These are phyloP conservation scores for Neotoxoptera formosana DNA, from an alignment of 1,140 invertebrate species.

Conservation along the genomic window DNA sequence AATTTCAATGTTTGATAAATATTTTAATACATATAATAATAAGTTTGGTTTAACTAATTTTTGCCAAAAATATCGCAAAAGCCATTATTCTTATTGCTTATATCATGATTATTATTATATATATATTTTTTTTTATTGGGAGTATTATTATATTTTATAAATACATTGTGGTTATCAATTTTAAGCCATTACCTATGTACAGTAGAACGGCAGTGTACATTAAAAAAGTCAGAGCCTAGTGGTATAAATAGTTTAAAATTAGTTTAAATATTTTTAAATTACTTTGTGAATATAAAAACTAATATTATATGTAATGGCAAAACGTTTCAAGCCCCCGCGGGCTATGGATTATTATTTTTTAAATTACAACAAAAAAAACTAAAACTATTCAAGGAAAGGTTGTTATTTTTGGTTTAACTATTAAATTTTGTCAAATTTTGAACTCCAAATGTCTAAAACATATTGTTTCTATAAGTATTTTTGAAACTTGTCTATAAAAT, in stretches of 20 bases:
- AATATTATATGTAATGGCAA: too few species aligned
- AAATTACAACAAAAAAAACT: not conserved
- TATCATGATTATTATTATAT: too few species aligned
- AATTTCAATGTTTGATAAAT: not conserved
- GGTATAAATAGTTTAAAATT: not conserved
- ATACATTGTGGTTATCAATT: not conserved
- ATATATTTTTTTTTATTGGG: too few species aligned
- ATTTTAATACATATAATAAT: not conserved
- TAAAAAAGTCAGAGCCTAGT: too few species aligned
- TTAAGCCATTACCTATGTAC: not conserved
- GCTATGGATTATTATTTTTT: not conserved
- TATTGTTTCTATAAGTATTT: not conserved
- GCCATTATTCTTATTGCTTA: too few species aligned
- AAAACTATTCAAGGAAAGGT: not conserved
- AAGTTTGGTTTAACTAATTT: not conserved
- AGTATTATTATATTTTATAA: too few species aligned
- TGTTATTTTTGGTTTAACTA: too few species aligned
- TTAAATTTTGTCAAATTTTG: not conserved
- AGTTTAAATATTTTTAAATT: not conserved
- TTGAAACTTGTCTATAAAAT: not conserved
- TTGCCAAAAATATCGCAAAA: too few species aligned
- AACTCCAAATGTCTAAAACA: not conserved
- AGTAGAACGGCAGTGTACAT: not conserved
- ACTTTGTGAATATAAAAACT: not conserved
- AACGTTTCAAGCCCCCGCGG: too few species aligned